These are phyloP conservation scores for Drosophila jambulina DNA, from an alignment of 1,140 invertebrate species.

Conservation along the genomic window DNA sequence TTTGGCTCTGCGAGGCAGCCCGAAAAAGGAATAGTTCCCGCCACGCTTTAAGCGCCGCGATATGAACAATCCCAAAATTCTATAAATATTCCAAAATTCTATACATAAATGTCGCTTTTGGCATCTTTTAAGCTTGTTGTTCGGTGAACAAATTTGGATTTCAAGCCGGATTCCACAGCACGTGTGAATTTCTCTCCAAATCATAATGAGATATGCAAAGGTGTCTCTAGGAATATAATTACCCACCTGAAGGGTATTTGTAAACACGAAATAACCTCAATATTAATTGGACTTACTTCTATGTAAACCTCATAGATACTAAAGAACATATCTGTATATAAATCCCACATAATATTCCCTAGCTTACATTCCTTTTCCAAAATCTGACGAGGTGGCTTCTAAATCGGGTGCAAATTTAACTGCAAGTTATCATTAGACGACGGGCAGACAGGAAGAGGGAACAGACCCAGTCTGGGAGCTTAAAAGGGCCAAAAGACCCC, in stretches of 20 bases:
- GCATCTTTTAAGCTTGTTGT: not conserved
- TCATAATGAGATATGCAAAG: not conserved
- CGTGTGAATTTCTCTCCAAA: slow-evolving; percentile 15
- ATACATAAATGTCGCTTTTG: not conserved
- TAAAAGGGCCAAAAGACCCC: slow-evolving; percentile 11
- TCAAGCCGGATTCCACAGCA: not conserved
- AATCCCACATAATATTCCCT: not conserved
- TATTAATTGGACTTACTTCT: not conserved
- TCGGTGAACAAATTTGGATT: slow-evolving; percentile 1
- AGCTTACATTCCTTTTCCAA: not conserved
- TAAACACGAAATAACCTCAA: not conserved
- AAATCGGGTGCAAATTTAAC: slow-evolving; percentile 24
- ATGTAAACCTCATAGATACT: not conserved
- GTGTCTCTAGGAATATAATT: not conserved
- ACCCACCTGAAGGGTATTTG: not conserved
- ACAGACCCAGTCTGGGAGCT: slow-evolving; percentile 18
- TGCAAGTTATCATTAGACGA: slow-evolving; percentile 44
- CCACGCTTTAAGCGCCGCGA: slow-evolving; percentile 42
- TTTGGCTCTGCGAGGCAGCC: slow-evolving; percentile 22
- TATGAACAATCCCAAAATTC: slow-evolving; percentile 10
- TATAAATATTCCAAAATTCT: not conserved
- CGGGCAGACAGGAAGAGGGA: slow-evolving; percentile 33
- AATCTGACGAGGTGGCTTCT: slow-evolving; percentile 4
- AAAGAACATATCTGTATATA: not conserved
- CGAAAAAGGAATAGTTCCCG: slow-evolving; percentile 38